A percentile compares a stretch with the other conserved stretches of the same genome.
Evolutionary conservation across 1,140 invertebrate genomes (phyloP).

Genomic region (Bombus confusus): DNA sequence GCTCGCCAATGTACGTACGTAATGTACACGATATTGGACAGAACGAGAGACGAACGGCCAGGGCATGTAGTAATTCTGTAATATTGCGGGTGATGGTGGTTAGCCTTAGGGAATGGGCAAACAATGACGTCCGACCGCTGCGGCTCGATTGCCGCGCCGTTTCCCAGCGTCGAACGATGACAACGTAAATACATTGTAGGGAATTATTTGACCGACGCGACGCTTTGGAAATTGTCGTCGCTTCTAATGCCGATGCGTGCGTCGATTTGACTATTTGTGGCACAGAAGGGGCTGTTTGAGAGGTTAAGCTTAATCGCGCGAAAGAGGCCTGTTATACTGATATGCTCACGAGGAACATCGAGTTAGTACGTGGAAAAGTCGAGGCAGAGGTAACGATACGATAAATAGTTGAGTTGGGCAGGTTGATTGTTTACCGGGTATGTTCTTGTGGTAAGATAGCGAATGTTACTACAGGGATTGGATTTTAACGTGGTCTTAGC

Average conservation of each 20-base stretch:
- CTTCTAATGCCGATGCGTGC: neutral
- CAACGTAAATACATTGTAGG: conserved; percentile 68
- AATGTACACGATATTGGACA: conserved; percentile 70
- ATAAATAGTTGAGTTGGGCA: no score
- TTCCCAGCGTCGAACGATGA: conserved; percentile 63
- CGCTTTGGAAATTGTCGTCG: conserved; percentile 46
- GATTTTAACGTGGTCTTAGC: no score
- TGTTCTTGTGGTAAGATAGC: no score
- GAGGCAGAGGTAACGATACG: no score
- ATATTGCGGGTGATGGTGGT: conserved; percentile 76
- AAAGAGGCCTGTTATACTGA: no score
- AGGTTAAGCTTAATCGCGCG: neutral
- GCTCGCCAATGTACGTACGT: conserved; percentile 63
- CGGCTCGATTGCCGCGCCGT: conserved; percentile 64
- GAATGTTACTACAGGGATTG: no score
- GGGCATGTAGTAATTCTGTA: conserved; percentile 74
- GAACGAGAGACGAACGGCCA: conserved; percentile 61
- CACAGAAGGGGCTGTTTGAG: neutral
- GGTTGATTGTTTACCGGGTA: no score
- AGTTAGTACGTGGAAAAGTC: no score
- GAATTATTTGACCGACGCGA: conserved; percentile 63
- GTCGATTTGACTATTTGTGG: neutral
- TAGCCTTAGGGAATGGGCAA: conserved; percentile 73
- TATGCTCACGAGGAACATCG: no score
- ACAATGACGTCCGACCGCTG: conserved; percentile 74